These are phyloP conservation scores for Callimorpha dominula DNA, from an alignment of 2,888 invertebrate genomes.

Conservation along the genomic window DNA sequence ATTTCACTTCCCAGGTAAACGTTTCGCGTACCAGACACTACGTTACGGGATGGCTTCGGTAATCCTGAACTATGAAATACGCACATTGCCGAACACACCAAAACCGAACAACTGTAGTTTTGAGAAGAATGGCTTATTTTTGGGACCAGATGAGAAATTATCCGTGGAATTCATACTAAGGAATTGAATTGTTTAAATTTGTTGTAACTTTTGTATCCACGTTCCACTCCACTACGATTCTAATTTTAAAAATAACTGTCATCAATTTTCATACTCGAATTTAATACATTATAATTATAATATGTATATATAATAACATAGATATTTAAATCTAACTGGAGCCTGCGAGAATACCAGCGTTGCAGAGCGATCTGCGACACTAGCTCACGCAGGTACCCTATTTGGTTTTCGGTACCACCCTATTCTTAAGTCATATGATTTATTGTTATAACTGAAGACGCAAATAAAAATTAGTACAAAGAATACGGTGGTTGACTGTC, in stretches of 20 bases:
- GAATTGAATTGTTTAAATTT: neutral
- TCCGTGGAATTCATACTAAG: slow-evolving; percentile 33
- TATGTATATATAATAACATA: too few relatives aligned
- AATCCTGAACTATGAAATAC: slow-evolving; percentile 28
- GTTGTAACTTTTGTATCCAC: neutral
- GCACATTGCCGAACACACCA: slow-evolving; percentile 24
- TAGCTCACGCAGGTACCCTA: too few relatives aligned
- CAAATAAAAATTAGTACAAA: too few relatives aligned
- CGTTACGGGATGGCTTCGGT: slow-evolving; percentile 30
- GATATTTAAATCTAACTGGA: too few relatives aligned
- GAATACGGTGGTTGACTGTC: too few relatives aligned
- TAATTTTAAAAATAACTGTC: neutral
- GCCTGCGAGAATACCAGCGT: too few relatives aligned
- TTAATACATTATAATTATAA: too few relatives aligned
- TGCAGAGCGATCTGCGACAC: too few relatives aligned
- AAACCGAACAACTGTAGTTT: slow-evolving; percentile 29
- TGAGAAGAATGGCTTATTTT: slow-evolving; percentile 44
- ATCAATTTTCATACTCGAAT: neutral
- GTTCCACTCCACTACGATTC: neutral
- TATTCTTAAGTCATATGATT: too few relatives aligned
- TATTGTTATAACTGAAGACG: too few relatives aligned
- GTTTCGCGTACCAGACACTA: slow-evolving; percentile 43
- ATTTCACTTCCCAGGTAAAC: slow-evolving; percentile 33
- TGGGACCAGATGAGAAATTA: slow-evolving; percentile 32
- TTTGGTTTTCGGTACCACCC: too few relatives aligned